Base-by-base conservation (phyloP, 2,888 invertebrate genomes). In the Zootermopsis nevadensis region DNA sequence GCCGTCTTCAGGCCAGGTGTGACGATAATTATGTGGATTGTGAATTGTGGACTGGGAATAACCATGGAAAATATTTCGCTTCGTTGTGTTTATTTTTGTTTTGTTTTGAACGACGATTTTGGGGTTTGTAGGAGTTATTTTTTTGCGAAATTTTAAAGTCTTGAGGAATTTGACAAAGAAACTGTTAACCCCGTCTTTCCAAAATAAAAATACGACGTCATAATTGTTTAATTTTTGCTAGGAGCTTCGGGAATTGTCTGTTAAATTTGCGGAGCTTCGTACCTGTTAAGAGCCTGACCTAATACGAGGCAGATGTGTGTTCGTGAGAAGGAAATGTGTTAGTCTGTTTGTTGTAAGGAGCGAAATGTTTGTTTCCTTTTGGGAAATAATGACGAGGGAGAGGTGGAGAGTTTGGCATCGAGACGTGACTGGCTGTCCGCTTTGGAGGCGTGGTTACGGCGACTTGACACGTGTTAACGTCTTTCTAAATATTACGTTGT, bases 1-100 rank as follows among this genome's bases (percentile, higher is more conserved):
- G 92, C 96, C 96, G 93, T 96, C 96, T 93, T 95, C 96, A 93
- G 96, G 96, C 94, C 96, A 97, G 96, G 96, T 96, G 93, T 60
- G 60, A 27, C 10, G 27, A n/a, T 60, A 0, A 60, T 27, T 10
- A 60, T 27, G 60, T 60, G 60, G 19, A 4, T 60, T n/a, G 60
- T 60, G 60, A 60, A 60, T 60, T n/a, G 60, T 60, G 60, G n/a
- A 27, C 6, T 55, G 2, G 55, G 38, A 48, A 48, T 3, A 48
- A 48, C 15, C 48, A 48, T 19, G 48, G 38, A 48, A 48, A 48
- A 48, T 15, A 3, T 1, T 19, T 19, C 15, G 48, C 19, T 15
- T 48, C 48, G 19, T 3, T 48, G 48, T 48, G 48, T 48, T 48
- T 48, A 48, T 1, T 48, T 48, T 19, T 48, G 19, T 48, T 15